A percentile compares a stretch with the other conserved stretches of the same genome.
Conservation (phyloP, 2,113 vertebrate species). For the Hydrolagus affinis region DNA sequence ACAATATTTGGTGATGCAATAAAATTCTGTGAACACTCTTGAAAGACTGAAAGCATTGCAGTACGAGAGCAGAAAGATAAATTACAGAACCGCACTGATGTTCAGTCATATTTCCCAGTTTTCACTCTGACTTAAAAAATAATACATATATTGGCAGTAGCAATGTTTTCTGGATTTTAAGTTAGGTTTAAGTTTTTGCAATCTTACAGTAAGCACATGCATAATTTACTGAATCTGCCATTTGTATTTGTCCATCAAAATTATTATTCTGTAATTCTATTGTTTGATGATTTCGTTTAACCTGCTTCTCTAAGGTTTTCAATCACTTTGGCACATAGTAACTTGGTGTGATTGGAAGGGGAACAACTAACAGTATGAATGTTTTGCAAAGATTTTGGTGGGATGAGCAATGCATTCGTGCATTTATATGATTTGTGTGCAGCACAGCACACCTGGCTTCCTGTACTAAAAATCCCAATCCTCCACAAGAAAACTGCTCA, state of each 20-base stretch:
- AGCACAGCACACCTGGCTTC: background rate
- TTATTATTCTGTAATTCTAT: background rate
- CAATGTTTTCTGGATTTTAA: background rate
- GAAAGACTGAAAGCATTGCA: background rate
- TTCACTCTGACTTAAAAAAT: background rate
- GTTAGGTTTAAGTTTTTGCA: background rate
- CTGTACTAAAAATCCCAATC: background rate
- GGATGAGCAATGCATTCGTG: background rate
- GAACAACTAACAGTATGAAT: background rate
- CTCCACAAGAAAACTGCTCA: background rate
- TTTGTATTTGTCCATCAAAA: constrained; percentile 24
- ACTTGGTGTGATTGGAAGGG: background rate
- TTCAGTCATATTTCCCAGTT: background rate
- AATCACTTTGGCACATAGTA: background rate
- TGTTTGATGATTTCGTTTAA: background rate
- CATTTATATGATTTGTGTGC: background rate
- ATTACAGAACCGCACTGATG: background rate
- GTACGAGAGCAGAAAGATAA: background rate
- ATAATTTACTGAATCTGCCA: constrained; percentile 5
- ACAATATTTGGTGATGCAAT: background rate
- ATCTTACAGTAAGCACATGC: background rate
- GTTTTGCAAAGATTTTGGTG: background rate
- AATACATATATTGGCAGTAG: background rate
- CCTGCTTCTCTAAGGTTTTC: background rate
- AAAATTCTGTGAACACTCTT: constrained; percentile 11